A percentile compares a stretch with the other conserved stretches of the same genome.
Conservation (phyloP, 2,797 vertebrate species). For the Eospalax fontanierii region DNA sequence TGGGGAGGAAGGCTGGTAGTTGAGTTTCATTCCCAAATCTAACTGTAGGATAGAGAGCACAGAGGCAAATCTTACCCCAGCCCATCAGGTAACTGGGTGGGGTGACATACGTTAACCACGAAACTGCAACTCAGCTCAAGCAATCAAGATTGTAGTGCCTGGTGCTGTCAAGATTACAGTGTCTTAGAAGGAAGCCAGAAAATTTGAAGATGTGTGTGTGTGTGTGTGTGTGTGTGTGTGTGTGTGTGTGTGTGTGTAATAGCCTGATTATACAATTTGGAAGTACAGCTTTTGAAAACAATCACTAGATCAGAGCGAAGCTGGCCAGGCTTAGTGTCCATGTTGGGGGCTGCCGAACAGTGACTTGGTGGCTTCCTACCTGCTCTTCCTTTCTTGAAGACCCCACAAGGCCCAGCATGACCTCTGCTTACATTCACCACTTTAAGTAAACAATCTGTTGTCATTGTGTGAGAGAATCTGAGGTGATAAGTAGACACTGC, state of each 20-base stretch:
- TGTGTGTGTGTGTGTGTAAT: background rate
- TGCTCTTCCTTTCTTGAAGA: background rate
- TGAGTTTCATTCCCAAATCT: background rate
- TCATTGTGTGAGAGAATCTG: background rate
- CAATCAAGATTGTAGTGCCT: too few relatives aligned
- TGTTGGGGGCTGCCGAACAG: background rate
- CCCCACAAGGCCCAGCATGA: background rate
- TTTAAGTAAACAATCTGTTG: background rate
- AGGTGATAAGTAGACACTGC: background rate
- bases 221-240: too few relatives aligned
- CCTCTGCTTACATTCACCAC: background rate
- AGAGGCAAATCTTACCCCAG: background rate
- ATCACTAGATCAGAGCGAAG: background rate
- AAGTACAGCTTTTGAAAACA: background rate
- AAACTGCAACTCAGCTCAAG: background rate
- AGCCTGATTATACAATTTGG: background rate
- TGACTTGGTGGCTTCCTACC: background rate
- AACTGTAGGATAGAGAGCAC: background rate
- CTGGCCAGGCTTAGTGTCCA: background rate
- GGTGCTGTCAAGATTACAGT: background rate
- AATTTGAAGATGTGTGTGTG: background rate
- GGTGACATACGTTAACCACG: background rate
- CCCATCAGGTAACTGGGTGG: background rate
- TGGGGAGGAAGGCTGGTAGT: background rate
- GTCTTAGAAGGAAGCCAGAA: background rate